Percentiles rank a stretch among this genome's conserved stretches.
These are phyloP conservation scores for Melanostigma gelatinosum DNA, from an alignment of 2,113 vertebrate genomes.

Conservation along the genomic window DNA sequence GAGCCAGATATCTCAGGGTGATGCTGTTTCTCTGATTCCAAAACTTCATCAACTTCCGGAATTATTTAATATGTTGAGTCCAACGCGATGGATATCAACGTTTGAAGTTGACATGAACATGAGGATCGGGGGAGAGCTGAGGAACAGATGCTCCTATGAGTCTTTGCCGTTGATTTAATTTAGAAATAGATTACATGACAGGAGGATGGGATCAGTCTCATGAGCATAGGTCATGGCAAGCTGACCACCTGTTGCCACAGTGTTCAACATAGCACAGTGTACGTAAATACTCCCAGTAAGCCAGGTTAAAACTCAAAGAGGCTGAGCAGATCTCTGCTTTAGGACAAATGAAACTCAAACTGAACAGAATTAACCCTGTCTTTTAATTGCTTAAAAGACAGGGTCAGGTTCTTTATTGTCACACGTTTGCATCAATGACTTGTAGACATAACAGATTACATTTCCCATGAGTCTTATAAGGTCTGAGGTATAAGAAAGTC, in stretches of 20 bases:
- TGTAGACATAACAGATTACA: not conserved
- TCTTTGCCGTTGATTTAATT: slow-evolving; percentile 11
- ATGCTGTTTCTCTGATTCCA: not conserved
- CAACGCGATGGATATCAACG: not conserved
- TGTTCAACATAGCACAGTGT: not conserved
- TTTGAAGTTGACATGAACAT: not conserved
- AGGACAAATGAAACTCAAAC: not conserved
- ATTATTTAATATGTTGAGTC: not conserved
- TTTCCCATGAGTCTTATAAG: not conserved
- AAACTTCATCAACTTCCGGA: not conserved
- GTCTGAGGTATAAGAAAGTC: not conserved
- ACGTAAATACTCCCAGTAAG: not conserved
- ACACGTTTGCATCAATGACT: slow-evolving; percentile 6
- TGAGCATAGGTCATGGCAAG: not conserved
- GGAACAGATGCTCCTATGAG: slow-evolving; percentile 9
- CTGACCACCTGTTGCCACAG: slow-evolving; percentile 3
- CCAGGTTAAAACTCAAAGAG: not conserved
- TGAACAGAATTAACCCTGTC: slow-evolving; percentile 12
- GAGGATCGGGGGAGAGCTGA: not conserved
- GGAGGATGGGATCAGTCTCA: not conserved
- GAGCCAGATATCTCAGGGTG: not conserved
- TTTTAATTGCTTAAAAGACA: slow-evolving; percentile 5
- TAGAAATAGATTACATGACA: not conserved
- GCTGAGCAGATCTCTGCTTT: not conserved
- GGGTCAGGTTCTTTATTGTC: not conserved